Conservation (phyloP, 2,797 vertebrate species). For the Eurystomus glaucurus region DNA sequence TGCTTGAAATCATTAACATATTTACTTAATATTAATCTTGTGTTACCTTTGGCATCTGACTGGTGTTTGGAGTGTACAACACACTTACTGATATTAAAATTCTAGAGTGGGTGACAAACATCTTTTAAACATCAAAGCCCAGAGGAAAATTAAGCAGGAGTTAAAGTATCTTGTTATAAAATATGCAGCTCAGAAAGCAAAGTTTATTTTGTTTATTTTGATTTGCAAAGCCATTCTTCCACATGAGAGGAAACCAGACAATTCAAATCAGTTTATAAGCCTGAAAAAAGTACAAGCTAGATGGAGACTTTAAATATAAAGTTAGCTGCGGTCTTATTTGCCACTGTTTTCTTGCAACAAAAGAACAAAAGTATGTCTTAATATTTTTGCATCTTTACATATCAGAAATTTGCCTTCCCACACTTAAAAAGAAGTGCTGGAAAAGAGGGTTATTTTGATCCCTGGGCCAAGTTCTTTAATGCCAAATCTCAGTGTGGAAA, state of each 20-base stretch:
- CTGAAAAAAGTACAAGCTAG: not conserved
- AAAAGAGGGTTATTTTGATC: conserved; percentile 61
- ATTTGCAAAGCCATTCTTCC: conserved; percentile 28
- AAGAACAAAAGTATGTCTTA: not conserved
- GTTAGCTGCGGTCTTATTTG: not conserved
- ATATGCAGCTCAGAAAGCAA: not conserved
- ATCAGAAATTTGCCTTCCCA: conserved; percentile 50
- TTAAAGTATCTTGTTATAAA: not conserved
- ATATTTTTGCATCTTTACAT: conserved; percentile 29
- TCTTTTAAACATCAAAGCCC: not conserved
- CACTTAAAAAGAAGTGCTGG: conserved; percentile 38
- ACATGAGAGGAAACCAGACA: not conserved
- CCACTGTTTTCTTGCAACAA: conserved; percentile 12
- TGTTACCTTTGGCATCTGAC: not conserved
- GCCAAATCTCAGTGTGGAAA: conserved; percentile 64
- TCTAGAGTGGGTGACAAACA: not conserved
- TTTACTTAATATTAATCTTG: not conserved
- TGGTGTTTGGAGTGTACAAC: not conserved
- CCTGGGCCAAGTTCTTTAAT: conserved; percentile 59
- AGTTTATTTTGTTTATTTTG: conserved; percentile 15
- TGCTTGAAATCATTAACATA: not conserved
- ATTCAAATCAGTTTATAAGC: conserved; percentile 13
- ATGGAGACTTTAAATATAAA: not conserved
- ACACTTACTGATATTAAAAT: not conserved
- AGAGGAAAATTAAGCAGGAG: not conserved